Evolutionary conservation across 2,888 invertebrate species (phyloP), one percentile per base, ranked within the genome.

Genomic region (Eupithecia abbreviata): DNA sequence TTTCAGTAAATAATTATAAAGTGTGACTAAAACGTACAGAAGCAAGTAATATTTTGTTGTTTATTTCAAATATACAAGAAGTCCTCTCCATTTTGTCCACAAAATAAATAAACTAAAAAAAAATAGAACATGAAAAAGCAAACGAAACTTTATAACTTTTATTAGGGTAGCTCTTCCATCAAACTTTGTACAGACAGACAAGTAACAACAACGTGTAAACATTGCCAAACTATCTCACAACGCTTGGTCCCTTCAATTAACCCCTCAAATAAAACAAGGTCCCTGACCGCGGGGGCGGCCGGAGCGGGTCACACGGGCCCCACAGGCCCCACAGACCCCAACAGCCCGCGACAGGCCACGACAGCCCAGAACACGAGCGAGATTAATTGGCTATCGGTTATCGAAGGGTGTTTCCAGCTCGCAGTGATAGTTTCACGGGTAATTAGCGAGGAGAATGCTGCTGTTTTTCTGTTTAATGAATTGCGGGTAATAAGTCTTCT

Each of bases 361-460:
- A 75, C 55, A 55, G 58, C 13, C 55, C 65, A 15, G 43, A 66
- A 55, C 43, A 71, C 51, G 65, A 73, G 51, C 55, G 75, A 68
- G 72, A 72, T 75, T 67, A 72, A 75, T 75, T n/a, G 58, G 72
- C 75, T 45, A 71, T 67, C 51, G 15, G 66, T 18, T 71, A 62
- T 71, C 67, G 71, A 58, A 43, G 71, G 71, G 75, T 71, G 71
- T 55, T 43, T 66, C 62, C 51, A 55, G 73, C 68, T 68, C 62
- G 42, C 62, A 58, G 66, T 49, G 71, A 66, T 67, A 71, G 66
- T 75, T 72, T 68, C 65, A 65, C 72, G 67, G 71, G 72, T 75
- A 42, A 72, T 72, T 75, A 72, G 58, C 67, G 51, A n/a, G 71
- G 42, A 58, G 45, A 41, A 55, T 30, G 51, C 74, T 66, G 58